These are phyloP conservation scores for Aphelocoma californica DNA, from an alignment of 2,797 vertebrate genomes.

Conservation along the genomic window DNA sequence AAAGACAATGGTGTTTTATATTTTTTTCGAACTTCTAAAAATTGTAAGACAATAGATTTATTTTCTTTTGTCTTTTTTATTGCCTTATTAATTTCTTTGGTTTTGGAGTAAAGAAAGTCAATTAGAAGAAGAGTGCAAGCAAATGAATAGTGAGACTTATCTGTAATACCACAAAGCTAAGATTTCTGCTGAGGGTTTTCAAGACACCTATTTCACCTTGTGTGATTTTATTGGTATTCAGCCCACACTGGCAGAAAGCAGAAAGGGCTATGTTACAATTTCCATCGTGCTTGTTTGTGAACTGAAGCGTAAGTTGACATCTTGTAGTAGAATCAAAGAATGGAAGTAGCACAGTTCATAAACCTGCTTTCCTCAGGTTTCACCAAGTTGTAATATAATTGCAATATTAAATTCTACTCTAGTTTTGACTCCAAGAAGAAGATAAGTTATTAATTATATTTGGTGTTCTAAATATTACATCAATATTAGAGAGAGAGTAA, in stretches of 20 bases:
- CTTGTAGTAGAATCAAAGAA: conserved; percentile 47
- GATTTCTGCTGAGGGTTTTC: conserved; percentile 46
- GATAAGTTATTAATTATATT: background rate
- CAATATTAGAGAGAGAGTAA: background rate
- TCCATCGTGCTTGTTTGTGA: conserved; percentile 71
- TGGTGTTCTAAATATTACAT: background rate
- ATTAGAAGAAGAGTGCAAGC: conserved; percentile 37
- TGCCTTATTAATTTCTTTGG: background rate
- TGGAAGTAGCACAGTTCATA: conserved; percentile 32
- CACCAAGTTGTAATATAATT: background rate
- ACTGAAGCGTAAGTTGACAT: conserved; percentile 71
- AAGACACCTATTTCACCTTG: conserved; percentile 55
- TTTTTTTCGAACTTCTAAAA: background rate
- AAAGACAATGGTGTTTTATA: background rate
- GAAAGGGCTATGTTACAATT: conserved; percentile 70
- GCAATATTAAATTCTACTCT: background rate
- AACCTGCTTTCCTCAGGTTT: conserved; percentile 12
- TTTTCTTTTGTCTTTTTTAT: conserved; percentile 11
- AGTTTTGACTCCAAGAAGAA: background rate
- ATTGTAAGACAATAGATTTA: background rate
- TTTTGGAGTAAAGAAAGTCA: background rate
- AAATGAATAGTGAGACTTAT: conserved; percentile 51
- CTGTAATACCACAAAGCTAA: conserved; percentile 25
- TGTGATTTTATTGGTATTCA: conserved; percentile 72
- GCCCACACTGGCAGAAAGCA: conserved; percentile 57